Base-by-base conservation (phyloP, 2,888 invertebrate species). In the Agrotis segetum region DNA sequence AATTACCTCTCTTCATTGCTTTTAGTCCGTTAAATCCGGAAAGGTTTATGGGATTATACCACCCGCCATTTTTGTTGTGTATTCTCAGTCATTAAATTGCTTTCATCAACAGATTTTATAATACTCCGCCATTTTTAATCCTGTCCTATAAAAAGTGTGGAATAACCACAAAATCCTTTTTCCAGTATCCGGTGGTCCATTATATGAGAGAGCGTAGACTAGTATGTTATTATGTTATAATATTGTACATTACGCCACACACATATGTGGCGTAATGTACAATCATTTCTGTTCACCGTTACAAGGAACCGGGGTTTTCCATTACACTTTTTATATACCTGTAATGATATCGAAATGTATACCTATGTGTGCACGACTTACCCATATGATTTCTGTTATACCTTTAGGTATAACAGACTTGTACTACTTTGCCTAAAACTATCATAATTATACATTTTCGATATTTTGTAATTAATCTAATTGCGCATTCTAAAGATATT, bases 141-240 rank as follows among this genome's bases (percentile, higher is more conserved):
- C 13, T 7, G n/a, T 21, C 29, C 16, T 58, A 19, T 58, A 53
- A 34, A 46, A 61, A 9, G 6, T 21, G 6, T 17, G 24, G 14
- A 16, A 56, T 11, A n/a, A 62, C 67, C 59, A 40, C 66, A 59
- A 60, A 59, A 70, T 49, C 63, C 52, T 50, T 55, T 58, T 49
- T 56, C 55, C 29, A 40, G 9, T n/a, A n/a, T 66, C 75, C 60
- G 79, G 81, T 74, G 71, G 79, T 79, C 83, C 66, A 80, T 67
- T 68, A 70, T 5, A 71, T 21, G 53, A 44, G 29, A 59, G 65
- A 67, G 56, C 34, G 59, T 46, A 71, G 61, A 68, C 55, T 29
- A 76, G 61, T 70, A 62, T 74, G 67, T 79, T 67, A 80, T 84
- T 81, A 82, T 71, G 49, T 67, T 64, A 74, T 85, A 78, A 84